Conservation (phyloP, 2,113 vertebrate species). For the Gallinago paraguaiae region DNA sequence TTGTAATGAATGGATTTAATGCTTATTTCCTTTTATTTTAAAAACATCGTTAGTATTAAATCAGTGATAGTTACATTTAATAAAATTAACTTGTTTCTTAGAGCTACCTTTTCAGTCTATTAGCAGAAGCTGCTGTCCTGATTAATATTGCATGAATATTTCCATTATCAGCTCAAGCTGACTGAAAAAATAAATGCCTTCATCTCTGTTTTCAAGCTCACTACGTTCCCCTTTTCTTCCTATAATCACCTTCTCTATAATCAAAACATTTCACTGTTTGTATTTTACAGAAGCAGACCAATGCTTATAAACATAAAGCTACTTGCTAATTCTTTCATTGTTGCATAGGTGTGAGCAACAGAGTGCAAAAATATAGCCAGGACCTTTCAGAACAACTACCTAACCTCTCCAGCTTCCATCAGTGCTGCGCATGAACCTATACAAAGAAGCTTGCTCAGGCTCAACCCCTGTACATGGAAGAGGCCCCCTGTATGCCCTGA, state of each 20-base stretch:
- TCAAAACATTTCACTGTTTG: background rate
- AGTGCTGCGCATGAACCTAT: background rate
- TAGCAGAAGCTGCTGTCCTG: background rate
- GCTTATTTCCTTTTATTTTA: background rate
- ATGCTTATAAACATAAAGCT: rapidly evolving
- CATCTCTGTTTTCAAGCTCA: background rate
- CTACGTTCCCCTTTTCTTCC: background rate
- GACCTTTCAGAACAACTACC: background rate
- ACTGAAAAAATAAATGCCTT: background rate
- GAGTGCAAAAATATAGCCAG: rapidly evolving
- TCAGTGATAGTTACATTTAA: background rate
- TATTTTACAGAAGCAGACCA: background rate
- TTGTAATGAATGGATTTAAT: background rate
- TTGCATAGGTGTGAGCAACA: too few relatives aligned
- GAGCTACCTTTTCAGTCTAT: background rate
- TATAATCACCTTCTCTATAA: background rate
- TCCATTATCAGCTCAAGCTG: background rate
- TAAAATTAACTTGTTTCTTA: background rate
- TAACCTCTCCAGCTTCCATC: background rate
- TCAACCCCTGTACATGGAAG: background rate
- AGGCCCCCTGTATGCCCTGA: background rate
- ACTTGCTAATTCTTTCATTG: too few relatives aligned
- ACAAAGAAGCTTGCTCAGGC: too few relatives aligned
- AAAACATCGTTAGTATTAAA: background rate
- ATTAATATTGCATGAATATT: background rate